A percentile compares a stretch with the other conserved stretches of the same genome.
Evolutionary conservation across 2,888 invertebrate genomes (phyloP).

Genomic region (Heliconius charithonia): DNA sequence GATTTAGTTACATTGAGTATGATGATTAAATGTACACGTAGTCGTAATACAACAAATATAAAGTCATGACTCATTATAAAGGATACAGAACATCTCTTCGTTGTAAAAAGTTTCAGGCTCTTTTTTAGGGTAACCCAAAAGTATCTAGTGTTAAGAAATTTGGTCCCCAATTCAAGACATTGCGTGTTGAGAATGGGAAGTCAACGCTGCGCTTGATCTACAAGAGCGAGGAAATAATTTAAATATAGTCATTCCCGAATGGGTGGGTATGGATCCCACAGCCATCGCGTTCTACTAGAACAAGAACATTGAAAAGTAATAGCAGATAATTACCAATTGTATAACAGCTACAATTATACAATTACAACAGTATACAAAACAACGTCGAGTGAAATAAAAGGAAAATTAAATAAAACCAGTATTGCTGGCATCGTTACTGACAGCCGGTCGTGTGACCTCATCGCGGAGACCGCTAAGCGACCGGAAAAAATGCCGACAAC

Average conservation of each 20-base stretch:
- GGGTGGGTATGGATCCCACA: neutral
- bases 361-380: neutral
- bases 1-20: too few relatives aligned
- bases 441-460: constrained; percentile 41
- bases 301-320: neutral
- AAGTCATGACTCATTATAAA: too few relatives aligned
- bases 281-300: neutral
- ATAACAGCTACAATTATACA: neutral
- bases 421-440: constrained; percentile 29
- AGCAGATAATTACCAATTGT: neutral
- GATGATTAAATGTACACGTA: too few relatives aligned
- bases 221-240: neutral
- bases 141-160: too few relatives aligned
- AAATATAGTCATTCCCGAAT: neutral
- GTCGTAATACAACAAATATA: too few relatives aligned
- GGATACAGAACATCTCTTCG: too few relatives aligned
- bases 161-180: too few relatives aligned
- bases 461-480: constrained; percentile 68
- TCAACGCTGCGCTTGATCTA: neutral
- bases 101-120: too few relatives aligned
- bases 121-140: too few relatives aligned
- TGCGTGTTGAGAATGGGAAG: neutral
- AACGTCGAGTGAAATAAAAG: constrained; percentile 26
- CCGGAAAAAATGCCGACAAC: constrained; percentile 64
- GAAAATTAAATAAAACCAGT: constrained; percentile 33